Evolutionary conservation across 53 echinoderm and acorn worm species (phyloP).

Genomic region (Echinometra lucunter): DNA sequence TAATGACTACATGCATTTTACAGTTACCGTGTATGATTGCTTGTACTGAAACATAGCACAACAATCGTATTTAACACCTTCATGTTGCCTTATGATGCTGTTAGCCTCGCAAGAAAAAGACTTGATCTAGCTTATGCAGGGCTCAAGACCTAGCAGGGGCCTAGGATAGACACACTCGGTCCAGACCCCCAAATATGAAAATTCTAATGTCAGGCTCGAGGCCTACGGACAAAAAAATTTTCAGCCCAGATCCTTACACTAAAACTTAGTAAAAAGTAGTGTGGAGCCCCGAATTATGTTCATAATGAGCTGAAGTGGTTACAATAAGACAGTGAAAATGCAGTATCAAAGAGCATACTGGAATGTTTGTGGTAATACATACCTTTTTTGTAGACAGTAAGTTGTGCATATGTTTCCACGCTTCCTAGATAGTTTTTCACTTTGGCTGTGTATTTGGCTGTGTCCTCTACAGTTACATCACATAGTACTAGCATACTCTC

Average conservation of each 20-base stretch:
- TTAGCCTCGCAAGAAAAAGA: neutral
- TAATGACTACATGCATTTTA: neutral
- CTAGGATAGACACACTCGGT: too few species aligned
- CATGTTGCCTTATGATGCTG: neutral
- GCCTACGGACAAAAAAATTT: too few species aligned
- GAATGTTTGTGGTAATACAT: constrained; percentile 30
- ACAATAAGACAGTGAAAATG: too few species aligned
- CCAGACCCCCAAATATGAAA: too few species aligned
- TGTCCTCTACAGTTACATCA: constrained; percentile 85
- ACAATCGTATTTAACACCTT: neutral
- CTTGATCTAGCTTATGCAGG: too few species aligned
- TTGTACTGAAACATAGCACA: neutral
- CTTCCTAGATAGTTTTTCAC: constrained; percentile 80
- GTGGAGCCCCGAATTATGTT: too few species aligned
- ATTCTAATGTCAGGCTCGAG: too few species aligned
- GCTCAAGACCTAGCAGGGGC: too few species aligned
- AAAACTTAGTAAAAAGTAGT: too few species aligned
- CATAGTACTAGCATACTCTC: constrained; percentile 88
- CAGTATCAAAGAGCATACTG: too few species aligned
- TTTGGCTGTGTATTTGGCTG: constrained; percentile 84
- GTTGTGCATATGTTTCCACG: constrained; percentile 78
- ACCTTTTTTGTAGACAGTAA: constrained; percentile 91
- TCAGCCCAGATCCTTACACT: too few species aligned
- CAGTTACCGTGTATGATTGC: neutral
- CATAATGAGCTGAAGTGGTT: too few species aligned